A percentile compares a stretch with the other conserved stretches of the same genome.
Conservation (phyloP, 2,113 vertebrate species). For the Dipodomys merriami region DNA sequence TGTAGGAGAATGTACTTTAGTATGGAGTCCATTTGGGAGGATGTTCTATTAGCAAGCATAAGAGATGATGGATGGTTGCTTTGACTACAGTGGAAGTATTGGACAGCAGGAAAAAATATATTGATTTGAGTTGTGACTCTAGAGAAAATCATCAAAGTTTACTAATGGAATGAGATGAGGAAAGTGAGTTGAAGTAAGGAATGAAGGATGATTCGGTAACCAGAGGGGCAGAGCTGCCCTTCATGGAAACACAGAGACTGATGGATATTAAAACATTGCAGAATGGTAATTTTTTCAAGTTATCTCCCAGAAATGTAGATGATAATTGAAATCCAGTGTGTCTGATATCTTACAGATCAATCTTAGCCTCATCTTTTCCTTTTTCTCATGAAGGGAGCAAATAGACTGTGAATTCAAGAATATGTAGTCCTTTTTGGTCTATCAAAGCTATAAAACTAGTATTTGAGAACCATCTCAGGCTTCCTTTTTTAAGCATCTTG, state of each 20-base stretch:
- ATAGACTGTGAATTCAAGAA: too few relatives aligned
- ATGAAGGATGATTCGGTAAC: neutral
- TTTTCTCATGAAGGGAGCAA: neutral
- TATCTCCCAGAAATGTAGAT: neutral
- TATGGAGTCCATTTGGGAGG: neutral
- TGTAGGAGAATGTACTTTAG: neutral
- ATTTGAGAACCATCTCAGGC: too few relatives aligned
- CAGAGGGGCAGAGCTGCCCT: rapidly evolving
- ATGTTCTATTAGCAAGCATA: neutral
- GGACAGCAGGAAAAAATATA: neutral
- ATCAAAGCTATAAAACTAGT: neutral
- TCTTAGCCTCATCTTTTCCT: neutral
- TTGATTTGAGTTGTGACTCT: neutral
- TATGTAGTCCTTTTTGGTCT: neutral
- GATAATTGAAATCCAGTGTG: neutral
- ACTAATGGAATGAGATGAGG: neutral
- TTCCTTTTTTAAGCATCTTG: too few relatives aligned
- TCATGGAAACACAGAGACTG: neutral
- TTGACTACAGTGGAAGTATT: neutral
- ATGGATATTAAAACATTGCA: neutral
- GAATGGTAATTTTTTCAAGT: neutral
- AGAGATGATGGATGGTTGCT: neutral
- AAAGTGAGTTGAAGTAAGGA: neutral
- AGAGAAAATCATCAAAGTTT: neutral
- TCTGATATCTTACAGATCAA: neutral